phyloP scores from a whole-genome alignment of 2,888 invertebrate genomes.

The Danaus chrysippus region DNA sequence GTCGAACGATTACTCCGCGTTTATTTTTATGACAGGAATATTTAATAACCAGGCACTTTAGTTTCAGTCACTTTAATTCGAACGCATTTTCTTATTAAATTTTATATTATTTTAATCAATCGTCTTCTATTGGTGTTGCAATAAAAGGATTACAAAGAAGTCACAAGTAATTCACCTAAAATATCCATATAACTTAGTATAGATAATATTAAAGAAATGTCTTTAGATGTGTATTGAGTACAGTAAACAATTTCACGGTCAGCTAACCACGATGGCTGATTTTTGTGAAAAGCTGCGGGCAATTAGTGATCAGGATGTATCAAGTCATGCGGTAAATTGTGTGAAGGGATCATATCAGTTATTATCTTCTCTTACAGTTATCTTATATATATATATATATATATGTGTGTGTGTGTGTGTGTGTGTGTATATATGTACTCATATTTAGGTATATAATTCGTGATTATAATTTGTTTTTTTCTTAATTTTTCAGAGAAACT shows the following conservation, averaged over 20 bases:
- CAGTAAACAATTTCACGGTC: conserved; percentile 49
- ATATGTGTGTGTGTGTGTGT: neutral
- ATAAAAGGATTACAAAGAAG: no score
- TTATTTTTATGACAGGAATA: no score
- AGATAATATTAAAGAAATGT: neutral
- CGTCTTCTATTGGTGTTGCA: no score
- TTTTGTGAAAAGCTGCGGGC: conserved; percentile 40
- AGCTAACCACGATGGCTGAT: conserved; percentile 27
- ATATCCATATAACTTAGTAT: no score
- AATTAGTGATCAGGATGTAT: conserved; percentile 57
- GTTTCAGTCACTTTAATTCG: no score
- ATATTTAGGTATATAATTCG: neutral
- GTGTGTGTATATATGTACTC: neutral
- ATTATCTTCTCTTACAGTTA: neutral
- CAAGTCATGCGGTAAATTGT: conserved; percentile 55
- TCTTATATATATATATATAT: neutral
- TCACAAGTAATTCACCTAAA: no score
- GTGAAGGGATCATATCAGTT: conserved; percentile 20
- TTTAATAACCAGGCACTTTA: no score
- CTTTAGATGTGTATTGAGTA: neutral
- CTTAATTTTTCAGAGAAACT: no score
- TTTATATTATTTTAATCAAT: no score
- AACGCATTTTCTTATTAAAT: no score
- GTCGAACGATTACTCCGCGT: no score
- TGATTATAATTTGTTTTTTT: neutral